Base-by-base conservation (phyloP, 2,888 invertebrate species). In the Heliconius erato region DNA sequence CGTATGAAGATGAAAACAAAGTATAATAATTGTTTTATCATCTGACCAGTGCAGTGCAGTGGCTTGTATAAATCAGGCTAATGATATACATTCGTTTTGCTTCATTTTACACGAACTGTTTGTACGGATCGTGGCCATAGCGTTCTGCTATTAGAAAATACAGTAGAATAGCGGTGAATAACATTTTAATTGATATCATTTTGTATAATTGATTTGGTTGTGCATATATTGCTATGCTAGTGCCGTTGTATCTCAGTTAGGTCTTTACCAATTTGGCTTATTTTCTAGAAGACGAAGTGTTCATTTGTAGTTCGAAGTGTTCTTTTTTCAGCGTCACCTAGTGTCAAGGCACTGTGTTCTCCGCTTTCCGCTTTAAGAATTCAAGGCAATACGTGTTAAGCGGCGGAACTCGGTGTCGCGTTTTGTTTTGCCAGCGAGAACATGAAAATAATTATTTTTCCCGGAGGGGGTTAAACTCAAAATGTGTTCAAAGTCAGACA, bases 21-120 rank as follows among this genome's bases (percentile, higher is more conserved):
- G 35, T 35, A 69, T 23, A n/a, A 71, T 19, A 74, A 74, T 74
- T 32, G 0, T 59, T 76, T 40, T n/a, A 80, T 23, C 78, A 78
- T 82, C 49, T 67, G 80, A 32, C 77, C 84, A 84, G 65, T 84
- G 84, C 84, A 84, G 65, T 84, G 83, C 84, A 84, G 65, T 85
- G 84, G 84, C 76, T 83, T 74, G 83, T 82, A 83, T 79, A 84
- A 86, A 86, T 82, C 74, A 16, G 84, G 86, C 80, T 82, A 86
- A 86, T 86, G 80, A 83, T 86, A 86, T 86, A 68, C 86, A 40
- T 40, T 40, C 11, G 83, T 81, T 79, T 80, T 83, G 86, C 86
- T 81, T 84, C 86, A 86, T 85, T 85, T 83, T 69, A 54, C 81
- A 65, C 71, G 54, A 74, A 77, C 74, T 65, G 71, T 74, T 28